These are phyloP conservation scores for Phenganax stokvisi DNA, from an alignment of 92 coral and sea anemone genomes.

Conservation along the genomic window DNA sequence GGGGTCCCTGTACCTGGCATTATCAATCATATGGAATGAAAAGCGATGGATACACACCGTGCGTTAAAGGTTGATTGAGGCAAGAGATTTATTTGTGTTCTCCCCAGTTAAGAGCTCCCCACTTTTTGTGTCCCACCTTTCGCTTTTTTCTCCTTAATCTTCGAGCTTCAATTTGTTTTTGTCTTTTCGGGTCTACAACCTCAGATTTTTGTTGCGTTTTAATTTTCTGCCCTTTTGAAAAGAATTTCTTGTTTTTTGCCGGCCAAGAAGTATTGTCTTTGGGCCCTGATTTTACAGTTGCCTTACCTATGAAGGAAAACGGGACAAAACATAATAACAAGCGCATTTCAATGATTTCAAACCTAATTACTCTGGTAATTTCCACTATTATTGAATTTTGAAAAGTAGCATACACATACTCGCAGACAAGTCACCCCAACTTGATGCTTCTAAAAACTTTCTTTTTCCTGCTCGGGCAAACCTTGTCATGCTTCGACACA, in stretches of 20 bases:
- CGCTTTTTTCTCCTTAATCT: constrained; percentile 75
- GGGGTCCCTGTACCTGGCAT: no score
- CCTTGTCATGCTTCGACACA: constrained; percentile 61
- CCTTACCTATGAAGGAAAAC: constrained; percentile 12
- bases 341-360: neutral
- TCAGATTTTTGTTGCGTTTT: neutral
- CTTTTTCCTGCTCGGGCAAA: constrained; percentile 82
- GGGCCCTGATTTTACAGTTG: neutral
- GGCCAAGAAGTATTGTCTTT: constrained; percentile 8
- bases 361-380: neutral
- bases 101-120: no score
- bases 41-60: neutral
- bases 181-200: constrained; percentile 5
- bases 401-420: neutral
- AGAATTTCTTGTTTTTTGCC: constrained; percentile 25
- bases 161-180: constrained; percentile 70
- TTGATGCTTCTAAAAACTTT: constrained; percentile 76
- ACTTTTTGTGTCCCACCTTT: constrained; percentile 51
- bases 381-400: neutral
- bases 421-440: constrained; percentile 68
- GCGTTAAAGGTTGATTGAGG: neutral
- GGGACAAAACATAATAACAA: neutral
- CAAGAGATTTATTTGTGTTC: neutral
- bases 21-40: no score
- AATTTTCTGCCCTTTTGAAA: constrained; percentile 21